Percentiles rank a stretch among this genome's conserved stretches.
phyloP scores from a whole-genome alignment of 2,797 vertebrate species.

The Enteromius radiatus region DNA sequence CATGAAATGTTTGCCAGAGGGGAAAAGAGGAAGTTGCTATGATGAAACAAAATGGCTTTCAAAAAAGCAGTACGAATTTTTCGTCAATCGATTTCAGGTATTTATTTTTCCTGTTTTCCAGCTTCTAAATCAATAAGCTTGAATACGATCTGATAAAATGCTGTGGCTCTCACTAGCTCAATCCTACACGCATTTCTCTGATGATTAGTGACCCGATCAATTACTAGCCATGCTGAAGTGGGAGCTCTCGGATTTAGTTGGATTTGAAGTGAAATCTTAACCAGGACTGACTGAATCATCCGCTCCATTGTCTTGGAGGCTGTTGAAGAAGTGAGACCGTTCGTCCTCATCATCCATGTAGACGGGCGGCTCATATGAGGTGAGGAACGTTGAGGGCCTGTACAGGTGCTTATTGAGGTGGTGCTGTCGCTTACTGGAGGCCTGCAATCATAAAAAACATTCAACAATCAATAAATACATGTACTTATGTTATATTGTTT shows the following conservation, averaged over 20 bases:
- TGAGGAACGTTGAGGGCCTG: slow-evolving; percentile 97
- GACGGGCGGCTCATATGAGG: slow-evolving; percentile 97
- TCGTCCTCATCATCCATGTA: slow-evolving; percentile 99
- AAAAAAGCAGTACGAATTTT: background rate
- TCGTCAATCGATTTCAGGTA: background rate
- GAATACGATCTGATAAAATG: background rate
- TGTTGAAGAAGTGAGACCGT: slow-evolving; percentile 83
- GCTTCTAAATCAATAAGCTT: background rate
- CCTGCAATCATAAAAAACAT: slow-evolving; percentile 72
- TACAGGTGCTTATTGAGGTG: slow-evolving; percentile 99
- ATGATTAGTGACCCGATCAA: background rate
- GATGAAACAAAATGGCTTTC: slow-evolving; percentile 12
- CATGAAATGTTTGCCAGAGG: slow-evolving; percentile 24
- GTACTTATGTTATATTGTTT: too few species aligned
- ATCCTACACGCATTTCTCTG: background rate
- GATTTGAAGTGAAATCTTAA: background rate
- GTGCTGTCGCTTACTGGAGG: slow-evolving; percentile 93
- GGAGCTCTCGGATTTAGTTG: background rate
- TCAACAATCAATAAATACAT: background rate
- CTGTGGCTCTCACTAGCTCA: background rate
- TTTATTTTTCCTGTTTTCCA: background rate
- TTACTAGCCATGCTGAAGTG: background rate
- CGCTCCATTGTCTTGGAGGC: slow-evolving; percentile 81
- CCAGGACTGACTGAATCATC: slow-evolving; percentile 86
- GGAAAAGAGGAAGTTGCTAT: background rate